Percentiles rank a stretch among this genome's conserved stretches.
Conservation (phyloP, 2,113 vertebrate species). For the Bufo gargarizans region DNA sequence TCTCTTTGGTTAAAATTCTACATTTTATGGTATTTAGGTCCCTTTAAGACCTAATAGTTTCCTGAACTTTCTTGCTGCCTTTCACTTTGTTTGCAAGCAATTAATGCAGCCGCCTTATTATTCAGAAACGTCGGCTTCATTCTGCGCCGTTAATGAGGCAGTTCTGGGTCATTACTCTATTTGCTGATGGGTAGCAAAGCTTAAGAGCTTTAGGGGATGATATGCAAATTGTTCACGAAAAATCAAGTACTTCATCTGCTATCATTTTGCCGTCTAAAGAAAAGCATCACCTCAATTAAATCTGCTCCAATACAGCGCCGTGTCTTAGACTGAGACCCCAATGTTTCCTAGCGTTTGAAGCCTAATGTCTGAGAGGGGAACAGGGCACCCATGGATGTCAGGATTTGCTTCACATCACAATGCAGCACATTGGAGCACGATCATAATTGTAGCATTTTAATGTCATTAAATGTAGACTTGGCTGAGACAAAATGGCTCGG, state of each 20-base stretch:
- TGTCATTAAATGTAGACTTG: neutral
- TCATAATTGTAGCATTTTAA: neutral
- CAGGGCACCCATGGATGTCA: neutral
- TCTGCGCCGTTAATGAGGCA: constrained; percentile 34
- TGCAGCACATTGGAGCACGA: neutral
- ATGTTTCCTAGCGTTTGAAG: neutral
- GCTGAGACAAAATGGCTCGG: neutral
- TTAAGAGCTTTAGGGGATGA: constrained; percentile 49
- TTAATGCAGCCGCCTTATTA: constrained; percentile 12
- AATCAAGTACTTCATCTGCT: constrained; percentile 21
- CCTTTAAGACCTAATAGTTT: constrained; percentile 7
- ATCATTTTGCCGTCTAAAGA: constrained; percentile 26
- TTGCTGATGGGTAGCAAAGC: constrained; percentile 34
- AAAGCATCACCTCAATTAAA: constrained; percentile 20
- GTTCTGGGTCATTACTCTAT: constrained; percentile 46
- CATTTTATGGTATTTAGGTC: neutral
- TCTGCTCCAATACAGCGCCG: neutral
- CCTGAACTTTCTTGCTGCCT: neutral
- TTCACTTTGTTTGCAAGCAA: constrained; percentile 37
- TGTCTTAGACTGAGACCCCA: neutral
- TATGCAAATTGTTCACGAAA: constrained; percentile 46
- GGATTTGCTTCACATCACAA: neutral
- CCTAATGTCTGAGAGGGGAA: neutral
- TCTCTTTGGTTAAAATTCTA: neutral
- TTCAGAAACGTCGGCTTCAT: constrained; percentile 15